A percentile compares a stretch with the other conserved stretches of the same genome.
Conservation (phyloP, 2,113 vertebrate species). For the Amblyopsis rosae region DNA sequence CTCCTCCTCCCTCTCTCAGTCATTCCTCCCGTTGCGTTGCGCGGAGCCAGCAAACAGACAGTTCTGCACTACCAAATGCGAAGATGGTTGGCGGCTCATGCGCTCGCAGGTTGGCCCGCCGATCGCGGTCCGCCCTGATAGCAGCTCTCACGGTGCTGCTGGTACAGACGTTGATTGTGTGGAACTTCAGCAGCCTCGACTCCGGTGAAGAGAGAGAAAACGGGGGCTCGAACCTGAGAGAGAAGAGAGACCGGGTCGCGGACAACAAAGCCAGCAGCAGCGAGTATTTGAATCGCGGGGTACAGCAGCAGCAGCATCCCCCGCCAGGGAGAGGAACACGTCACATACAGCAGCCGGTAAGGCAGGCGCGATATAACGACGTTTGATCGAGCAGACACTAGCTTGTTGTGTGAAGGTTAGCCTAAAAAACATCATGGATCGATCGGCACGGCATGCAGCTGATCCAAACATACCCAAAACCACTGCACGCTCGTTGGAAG, state of each 20-base stretch:
- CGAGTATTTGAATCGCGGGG: slow-evolving; percentile 69
- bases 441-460: too few relatives aligned
- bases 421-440: background rate
- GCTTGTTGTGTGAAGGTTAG: background rate
- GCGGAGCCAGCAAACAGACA: slow-evolving; percentile 57
- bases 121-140: slow-evolving; percentile 86
- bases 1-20: slow-evolving; percentile 52
- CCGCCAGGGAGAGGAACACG: slow-evolving; percentile 71
- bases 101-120: slow-evolving; percentile 87
- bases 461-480: too few relatives aligned
- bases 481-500: slow-evolving; percentile 1
- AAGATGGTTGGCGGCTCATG: slow-evolving; percentile 86
- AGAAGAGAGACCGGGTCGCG: slow-evolving; percentile 75
- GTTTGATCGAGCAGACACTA: slow-evolving; percentile 1
- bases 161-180: slow-evolving; percentile 90
- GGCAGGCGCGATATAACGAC: slow-evolving; percentile 31
- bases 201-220: slow-evolving; percentile 81
- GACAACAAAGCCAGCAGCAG: slow-evolving; percentile 74
- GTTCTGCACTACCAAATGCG: slow-evolving; percentile 59
- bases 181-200: slow-evolving; percentile 94
- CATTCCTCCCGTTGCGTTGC: slow-evolving; percentile 53
- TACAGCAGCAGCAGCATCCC: slow-evolving; percentile 65
- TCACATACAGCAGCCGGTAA: slow-evolving; percentile 78
- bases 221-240: slow-evolving; percentile 72
- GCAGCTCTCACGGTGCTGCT: slow-evolving; percentile 89